Percentiles rank a stretch among this genome's conserved stretches.
These are phyloP conservation scores for Ferrisia virgata DNA, from an alignment of 2,888 invertebrate species.

Conservation along the genomic window DNA sequence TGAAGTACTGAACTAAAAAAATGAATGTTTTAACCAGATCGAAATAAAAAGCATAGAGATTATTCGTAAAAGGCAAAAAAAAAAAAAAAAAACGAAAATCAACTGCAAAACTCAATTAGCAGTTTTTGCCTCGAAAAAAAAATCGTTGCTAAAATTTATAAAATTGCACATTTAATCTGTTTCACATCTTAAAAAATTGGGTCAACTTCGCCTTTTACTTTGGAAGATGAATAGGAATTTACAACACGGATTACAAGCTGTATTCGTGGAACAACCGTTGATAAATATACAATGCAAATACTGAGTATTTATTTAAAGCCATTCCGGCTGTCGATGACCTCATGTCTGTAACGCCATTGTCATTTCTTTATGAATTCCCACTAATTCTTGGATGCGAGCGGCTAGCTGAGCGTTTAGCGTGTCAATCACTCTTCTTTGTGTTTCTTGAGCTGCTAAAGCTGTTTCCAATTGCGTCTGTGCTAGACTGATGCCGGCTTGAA, in stretches of 20 bases:
- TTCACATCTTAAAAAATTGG: neutral
- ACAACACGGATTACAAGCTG: neutral
- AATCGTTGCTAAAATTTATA: no score
- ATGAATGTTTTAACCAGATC: neutral
- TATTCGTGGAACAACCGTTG: neutral
- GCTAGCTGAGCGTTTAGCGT: slow-evolving; percentile 81
- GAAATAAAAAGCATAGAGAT: neutral
- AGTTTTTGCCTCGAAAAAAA: neutral
- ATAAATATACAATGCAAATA: slow-evolving; percentile 3
- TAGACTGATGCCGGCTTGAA: slow-evolving; percentile 67
- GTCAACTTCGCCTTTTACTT: neutral
- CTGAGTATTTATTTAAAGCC: slow-evolving; percentile 35
- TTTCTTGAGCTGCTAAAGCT: slow-evolving; percentile 74
- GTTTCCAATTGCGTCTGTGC: slow-evolving; percentile 78
- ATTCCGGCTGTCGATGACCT: slow-evolving; percentile 50
- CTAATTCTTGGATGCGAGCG: slow-evolving; percentile 73
- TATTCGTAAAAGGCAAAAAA: neutral
- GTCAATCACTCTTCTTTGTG: slow-evolving; percentile 74
- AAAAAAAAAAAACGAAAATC: neutral
- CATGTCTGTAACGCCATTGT: slow-evolving; percentile 76
- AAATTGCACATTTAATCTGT: neutral
- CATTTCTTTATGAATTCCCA: slow-evolving; percentile 78
- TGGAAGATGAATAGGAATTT: slow-evolving; percentile 19
- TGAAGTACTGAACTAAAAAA: neutral
- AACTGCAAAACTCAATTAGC: neutral